Conservation (phyloP, 2,888 invertebrate species). For the Aspidiotus destructor region DNA sequence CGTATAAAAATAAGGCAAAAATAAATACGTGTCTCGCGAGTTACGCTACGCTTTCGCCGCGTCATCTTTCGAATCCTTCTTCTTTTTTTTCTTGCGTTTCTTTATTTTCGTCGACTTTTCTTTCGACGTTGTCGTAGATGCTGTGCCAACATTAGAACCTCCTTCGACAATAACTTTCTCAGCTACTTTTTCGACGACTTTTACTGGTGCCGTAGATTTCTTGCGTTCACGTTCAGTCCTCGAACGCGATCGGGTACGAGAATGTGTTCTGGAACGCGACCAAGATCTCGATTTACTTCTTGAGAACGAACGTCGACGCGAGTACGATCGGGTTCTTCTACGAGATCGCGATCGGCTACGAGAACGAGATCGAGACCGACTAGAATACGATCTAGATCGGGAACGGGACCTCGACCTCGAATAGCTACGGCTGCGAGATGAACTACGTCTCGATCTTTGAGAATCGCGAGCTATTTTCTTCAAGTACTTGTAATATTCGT, state of each 20-base stretch:
- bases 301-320: slow-evolving; percentile 29
- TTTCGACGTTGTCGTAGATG: too few relatives aligned
- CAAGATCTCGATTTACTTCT: slow-evolving; percentile 36
- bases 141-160: slow-evolving; percentile 11
- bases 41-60: too few relatives aligned
- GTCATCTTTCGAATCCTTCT: too few relatives aligned
- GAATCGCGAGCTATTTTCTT: slow-evolving; percentile 48
- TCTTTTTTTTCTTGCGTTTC: too few relatives aligned
- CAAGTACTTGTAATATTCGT: slow-evolving; percentile 43
- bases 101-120: too few relatives aligned
- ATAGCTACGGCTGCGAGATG: slow-evolving; percentile 9
- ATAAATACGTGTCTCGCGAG: too few relatives aligned
- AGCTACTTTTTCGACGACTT: slow-evolving; percentile 33
- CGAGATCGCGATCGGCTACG: slow-evolving; percentile 40
- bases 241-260: slow-evolving; percentile 35
- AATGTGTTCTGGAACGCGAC: slow-evolving; percentile 31
- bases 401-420: slow-evolving; percentile 39
- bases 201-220: not conserved
- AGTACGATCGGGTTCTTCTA: slow-evolving; percentile 41
- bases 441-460: slow-evolving; percentile 39
- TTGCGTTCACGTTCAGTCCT: slow-evolving; percentile 1
- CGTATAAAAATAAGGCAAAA: too few relatives aligned
- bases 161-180: slow-evolving; percentile 35
- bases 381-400: slow-evolving; percentile 41
- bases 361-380: slow-evolving; percentile 40